Conservation (phyloP, 2,113 vertebrate species). For the Ciconia boyciana region DNA sequence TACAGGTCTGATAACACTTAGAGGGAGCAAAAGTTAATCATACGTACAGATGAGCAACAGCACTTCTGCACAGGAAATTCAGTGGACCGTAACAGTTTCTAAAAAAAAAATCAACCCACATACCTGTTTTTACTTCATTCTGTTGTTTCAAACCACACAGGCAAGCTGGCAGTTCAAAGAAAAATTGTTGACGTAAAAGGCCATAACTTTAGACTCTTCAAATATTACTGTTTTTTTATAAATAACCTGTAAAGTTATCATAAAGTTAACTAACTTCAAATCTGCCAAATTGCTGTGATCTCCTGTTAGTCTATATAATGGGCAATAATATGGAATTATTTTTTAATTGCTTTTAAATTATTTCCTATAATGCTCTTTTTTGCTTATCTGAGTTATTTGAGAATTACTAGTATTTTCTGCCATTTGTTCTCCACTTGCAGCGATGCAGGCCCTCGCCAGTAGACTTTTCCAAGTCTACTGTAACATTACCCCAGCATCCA, state of each 20-base stretch:
- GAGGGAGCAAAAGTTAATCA: conserved; percentile 48
- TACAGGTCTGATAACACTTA: conserved; percentile 51
- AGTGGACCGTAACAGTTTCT: conserved; percentile 15
- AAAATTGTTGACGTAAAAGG: neutral
- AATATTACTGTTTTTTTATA: neutral
- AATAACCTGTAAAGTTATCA: neutral
- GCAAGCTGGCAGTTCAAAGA: neutral
- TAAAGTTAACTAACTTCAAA: neutral
- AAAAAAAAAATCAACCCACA: neutral
- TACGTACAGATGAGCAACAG: conserved; percentile 12
- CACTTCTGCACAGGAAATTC: conserved; percentile 52
- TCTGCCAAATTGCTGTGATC: neutral
- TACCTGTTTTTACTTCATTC: conserved; percentile 5
- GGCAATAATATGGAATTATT: neutral
- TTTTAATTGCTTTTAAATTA: neutral
- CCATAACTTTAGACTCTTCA: neutral
- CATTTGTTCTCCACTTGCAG: neutral
- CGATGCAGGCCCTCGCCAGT: neutral
- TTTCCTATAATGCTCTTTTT: neutral
- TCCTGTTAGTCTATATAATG: neutral
- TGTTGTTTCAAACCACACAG: conserved; percentile 7
- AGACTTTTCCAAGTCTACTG: neutral
- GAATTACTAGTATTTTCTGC: neutral
- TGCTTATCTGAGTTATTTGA: neutral
- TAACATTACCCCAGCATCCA: neutral